Evolutionary conservation across 2,113 vertebrate species (phyloP).

Genomic region (Riparia riparia): DNA sequence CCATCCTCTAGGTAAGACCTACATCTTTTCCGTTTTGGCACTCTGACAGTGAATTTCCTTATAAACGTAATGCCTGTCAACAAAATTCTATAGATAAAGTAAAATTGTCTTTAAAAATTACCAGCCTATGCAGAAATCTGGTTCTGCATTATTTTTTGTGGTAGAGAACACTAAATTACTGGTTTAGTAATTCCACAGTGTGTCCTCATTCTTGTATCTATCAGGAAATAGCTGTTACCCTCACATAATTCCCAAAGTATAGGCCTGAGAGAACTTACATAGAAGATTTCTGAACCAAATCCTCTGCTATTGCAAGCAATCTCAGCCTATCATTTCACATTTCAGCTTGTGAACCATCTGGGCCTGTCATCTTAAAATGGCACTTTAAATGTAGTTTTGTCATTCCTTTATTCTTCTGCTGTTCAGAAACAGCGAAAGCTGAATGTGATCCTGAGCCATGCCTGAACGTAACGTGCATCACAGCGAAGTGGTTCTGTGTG

Average conservation of each 20-base stretch:
- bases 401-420: neutral
- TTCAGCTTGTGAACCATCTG: neutral
- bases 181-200: neutral
- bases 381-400: neutral
- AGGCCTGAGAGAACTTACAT: neutral
- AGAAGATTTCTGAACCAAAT: neutral
- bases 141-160: neutral
- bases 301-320: neutral
- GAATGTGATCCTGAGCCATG: accelerated
- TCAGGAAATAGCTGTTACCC: neutral
- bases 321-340: neutral
- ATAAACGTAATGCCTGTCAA: neutral
- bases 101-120: neutral
- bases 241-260: neutral
- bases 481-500: neutral
- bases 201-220: neutral
- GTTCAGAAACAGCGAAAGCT: neutral
- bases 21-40: neutral
- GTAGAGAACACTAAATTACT: neutral
- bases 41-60: neutral
- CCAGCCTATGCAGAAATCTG: neutral
- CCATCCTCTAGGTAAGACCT: neutral
- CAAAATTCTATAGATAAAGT: neutral
- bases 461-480: neutral
- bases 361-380: neutral